Percentiles rank a stretch among this genome's conserved stretches.
Evolutionary conservation across 2,888 invertebrate genomes (phyloP).

Genomic region (Eupithecia inturbata): DNA sequence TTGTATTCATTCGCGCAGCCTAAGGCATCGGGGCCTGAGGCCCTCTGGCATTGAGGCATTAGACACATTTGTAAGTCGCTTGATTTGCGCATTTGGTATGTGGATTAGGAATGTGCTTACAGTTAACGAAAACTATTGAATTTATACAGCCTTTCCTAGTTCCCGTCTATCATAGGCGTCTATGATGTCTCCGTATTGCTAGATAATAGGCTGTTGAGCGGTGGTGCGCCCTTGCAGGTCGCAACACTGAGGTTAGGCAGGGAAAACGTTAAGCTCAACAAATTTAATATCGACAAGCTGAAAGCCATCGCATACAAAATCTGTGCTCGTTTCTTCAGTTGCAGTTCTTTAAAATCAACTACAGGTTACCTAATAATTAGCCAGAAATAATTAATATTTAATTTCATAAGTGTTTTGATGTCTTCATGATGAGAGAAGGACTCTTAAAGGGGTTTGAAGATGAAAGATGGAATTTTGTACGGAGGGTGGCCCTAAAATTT

Average conservation of each 20-base stretch:
- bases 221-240: not conserved
- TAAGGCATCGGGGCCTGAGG: constrained; percentile 11
- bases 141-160: not conserved
- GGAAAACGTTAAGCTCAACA: not conserved
- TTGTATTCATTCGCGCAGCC: constrained; percentile 31
- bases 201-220: not conserved
- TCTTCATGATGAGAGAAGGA: not conserved
- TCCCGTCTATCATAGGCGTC: not conserved
- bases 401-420: not conserved
- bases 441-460: no score
- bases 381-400: not conserved
- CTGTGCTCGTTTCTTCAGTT: no score
- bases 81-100: constrained; percentile 7
- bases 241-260: not conserved
- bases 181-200: not conserved
- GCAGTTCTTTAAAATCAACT: no score
- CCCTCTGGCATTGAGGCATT: constrained; percentile 17
- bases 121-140: not conserved
- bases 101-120: constrained; percentile 1
- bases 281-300: not conserved
- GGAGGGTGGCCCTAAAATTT: no score
- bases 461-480: no score
- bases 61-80: constrained; percentile 15
- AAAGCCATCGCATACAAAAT: no score
- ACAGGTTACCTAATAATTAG: not conserved